Evolutionary conservation across 2,888 invertebrate genomes (phyloP).

Genomic region (Apodemia mormo): DNA sequence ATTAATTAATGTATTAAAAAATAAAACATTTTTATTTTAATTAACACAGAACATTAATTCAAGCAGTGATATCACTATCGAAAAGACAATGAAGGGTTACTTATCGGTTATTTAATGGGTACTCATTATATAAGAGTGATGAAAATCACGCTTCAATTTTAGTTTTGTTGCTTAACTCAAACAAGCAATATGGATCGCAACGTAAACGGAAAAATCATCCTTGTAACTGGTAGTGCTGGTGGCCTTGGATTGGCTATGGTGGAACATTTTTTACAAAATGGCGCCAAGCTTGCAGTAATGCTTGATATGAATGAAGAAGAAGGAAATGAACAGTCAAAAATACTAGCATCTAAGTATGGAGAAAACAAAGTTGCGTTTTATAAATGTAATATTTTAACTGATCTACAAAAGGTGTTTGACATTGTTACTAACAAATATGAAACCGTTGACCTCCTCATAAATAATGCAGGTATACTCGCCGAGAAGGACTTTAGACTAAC

Average conservation of each 20-base stretch:
- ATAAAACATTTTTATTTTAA: too few species aligned
- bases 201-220: slow-evolving; percentile 32
- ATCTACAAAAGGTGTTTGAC: slow-evolving; percentile 58
- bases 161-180: not conserved
- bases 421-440: slow-evolving; percentile 44
- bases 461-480: slow-evolving; percentile 55
- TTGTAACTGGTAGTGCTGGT: slow-evolving; percentile 37
- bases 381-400: slow-evolving; percentile 68
- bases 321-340: slow-evolving; percentile 29
- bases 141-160: not conserved
- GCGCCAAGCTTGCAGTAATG: slow-evolving; percentile 35
- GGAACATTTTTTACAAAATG: slow-evolving; percentile 36
- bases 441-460: slow-evolving; percentile 55
- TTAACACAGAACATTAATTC: too few species aligned
- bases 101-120: too few species aligned
- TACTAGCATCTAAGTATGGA: slow-evolving; percentile 56
- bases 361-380: slow-evolving; percentile 61
- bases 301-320: slow-evolving; percentile 36
- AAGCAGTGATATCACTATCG: too few species aligned
- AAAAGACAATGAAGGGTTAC: too few species aligned
- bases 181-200: not conserved
- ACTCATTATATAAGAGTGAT: not conserved
- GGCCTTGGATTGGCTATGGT: slow-evolving; percentile 38
- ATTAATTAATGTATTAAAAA: too few species aligned
- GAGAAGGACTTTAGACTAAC: slow-evolving; percentile 39